These are phyloP conservation scores for Muricea muricata DNA, from an alignment of 92 coral and sea anemone species.

Conservation along the genomic window DNA sequence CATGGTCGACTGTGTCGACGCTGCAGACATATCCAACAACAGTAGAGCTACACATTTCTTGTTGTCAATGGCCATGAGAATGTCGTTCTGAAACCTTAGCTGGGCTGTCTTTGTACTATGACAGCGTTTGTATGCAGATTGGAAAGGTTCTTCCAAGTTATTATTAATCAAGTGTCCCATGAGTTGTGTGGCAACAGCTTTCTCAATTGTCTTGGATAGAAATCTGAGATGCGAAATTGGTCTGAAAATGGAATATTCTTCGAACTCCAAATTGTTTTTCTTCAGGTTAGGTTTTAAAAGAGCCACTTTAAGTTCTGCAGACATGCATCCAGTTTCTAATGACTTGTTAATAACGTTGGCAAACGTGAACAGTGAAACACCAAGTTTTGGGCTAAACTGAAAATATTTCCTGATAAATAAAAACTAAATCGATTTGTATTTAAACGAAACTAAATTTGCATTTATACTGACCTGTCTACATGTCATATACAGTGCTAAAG, in stretches of 20 bases:
- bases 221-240: slow-evolving; percentile 59
- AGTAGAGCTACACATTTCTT: not conserved
- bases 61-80: not conserved
- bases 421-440: too few species aligned
- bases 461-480: too few species aligned
- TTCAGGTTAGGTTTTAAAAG: slow-evolving; percentile 62
- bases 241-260: slow-evolving; percentile 46
- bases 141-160: slow-evolving; percentile 17
- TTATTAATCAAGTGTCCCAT: slow-evolving; percentile 21
- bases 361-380: too few species aligned
- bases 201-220: slow-evolving; percentile 34
- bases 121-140: slow-evolving; percentile 34
- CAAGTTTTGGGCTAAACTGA: too few species aligned
- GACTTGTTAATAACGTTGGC: slow-evolving; percentile 56
- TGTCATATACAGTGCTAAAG: too few species aligned
- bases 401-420: too few species aligned
- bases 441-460: too few species aligned
- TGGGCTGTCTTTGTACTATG: not conserved
- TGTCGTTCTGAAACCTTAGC: not conserved
- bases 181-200: slow-evolving; percentile 6
- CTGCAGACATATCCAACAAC: not conserved
- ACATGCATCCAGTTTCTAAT: slow-evolving; percentile 42
- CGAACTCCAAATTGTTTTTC: slow-evolving; percentile 51
- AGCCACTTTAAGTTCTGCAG: slow-evolving; percentile 43
- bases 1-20: slow-evolving; percentile 28